Conservation (phyloP, 2,113 vertebrate genomes). For the Cyphomyrus discorhynchus region DNA sequence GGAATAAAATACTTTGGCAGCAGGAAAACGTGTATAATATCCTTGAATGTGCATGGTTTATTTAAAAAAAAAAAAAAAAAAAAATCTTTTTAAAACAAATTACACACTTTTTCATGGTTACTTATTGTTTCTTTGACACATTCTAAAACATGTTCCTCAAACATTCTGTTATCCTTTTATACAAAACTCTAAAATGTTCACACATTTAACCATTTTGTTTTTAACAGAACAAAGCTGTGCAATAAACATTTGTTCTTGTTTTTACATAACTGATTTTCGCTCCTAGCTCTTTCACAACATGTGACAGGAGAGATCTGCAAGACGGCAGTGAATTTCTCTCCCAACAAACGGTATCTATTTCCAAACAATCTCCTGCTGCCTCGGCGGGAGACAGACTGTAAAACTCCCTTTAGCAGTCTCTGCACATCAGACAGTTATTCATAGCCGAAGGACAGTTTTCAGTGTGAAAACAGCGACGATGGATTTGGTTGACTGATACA, state of each 20-base stretch:
- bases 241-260: conserved; percentile 1
- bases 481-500: background rate
- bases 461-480: background rate
- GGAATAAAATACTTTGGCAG: background rate
- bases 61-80: background rate
- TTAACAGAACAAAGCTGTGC: background rate
- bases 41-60: background rate
- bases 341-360: background rate
- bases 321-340: background rate
- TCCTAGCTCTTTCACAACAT: background rate
- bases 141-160: background rate
- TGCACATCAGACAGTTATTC: background rate
- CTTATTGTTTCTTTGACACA: background rate
- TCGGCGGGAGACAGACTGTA: background rate
- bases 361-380: background rate
- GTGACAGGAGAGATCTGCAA: background rate
- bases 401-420: conserved; percentile 7
- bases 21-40: background rate
- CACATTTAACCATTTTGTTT: background rate
- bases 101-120: background rate
- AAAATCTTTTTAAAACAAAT: background rate
- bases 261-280: background rate
- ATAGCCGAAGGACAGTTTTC: conserved; percentile 1
- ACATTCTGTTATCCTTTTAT: background rate
- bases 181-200: background rate